phyloP scores from a whole-genome alignment of 2,888 invertebrate genomes.

The Platycnemis pennipes region DNA sequence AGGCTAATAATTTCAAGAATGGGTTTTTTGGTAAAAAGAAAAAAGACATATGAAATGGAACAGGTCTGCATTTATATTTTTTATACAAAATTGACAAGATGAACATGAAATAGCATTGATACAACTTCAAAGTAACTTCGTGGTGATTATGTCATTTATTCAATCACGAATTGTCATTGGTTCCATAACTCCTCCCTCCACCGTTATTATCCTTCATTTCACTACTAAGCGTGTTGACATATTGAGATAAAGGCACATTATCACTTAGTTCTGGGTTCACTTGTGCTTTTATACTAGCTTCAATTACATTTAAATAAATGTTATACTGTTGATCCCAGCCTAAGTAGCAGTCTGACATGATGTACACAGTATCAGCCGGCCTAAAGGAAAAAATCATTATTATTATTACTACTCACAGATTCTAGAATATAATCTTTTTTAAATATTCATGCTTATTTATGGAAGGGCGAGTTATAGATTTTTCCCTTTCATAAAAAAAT shows the following conservation, averaged over 20 bases:
- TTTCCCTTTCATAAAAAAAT: too few relatives aligned
- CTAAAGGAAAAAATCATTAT: conserved; percentile 81
- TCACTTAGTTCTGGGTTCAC: conserved; percentile 23
- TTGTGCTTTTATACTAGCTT: conserved; percentile 61
- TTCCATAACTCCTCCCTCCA: not conserved
- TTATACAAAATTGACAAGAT: not conserved
- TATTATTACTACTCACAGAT: conserved; percentile 82
- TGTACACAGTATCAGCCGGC: conserved; percentile 89
- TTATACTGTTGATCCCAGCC: conserved; percentile 95
- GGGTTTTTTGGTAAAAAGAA: too few relatives aligned
- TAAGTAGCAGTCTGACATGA: conserved; percentile 95
- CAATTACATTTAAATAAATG: conserved; percentile 78
- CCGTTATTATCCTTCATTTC: conserved; percentile 34
- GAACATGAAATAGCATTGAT: not conserved
- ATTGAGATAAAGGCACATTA: not conserved
- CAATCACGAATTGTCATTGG: conserved; percentile 43
- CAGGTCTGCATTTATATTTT: not conserved
- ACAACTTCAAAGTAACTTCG: not conserved
- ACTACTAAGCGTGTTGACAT: not conserved
- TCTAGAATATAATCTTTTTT: conserved; percentile 80
- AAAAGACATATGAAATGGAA: not conserved
- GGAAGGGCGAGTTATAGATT: too few relatives aligned
- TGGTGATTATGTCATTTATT: too few relatives aligned
- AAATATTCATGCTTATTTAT: too few relatives aligned
- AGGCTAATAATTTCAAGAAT: too few relatives aligned